These are phyloP conservation scores for Nerophis lumbriciformis DNA, from an alignment of 2,113 vertebrate genomes.

Conservation along the genomic window DNA sequence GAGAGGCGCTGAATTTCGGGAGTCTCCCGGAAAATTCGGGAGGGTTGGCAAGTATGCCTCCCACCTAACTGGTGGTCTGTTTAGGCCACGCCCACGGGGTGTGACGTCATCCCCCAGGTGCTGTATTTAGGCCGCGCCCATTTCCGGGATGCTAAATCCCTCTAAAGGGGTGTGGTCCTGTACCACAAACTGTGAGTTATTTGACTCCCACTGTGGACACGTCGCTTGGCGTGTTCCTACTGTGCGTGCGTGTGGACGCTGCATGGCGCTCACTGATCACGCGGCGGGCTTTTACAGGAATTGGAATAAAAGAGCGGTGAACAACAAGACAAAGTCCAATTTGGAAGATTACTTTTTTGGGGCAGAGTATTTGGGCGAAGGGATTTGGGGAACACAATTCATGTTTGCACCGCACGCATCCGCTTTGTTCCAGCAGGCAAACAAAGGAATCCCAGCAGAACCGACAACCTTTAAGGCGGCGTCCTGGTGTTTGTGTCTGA, in stretches of 20 bases:
- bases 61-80: too few relatives aligned
- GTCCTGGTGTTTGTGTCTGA: slow-evolving; percentile 6
- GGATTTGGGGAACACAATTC: slow-evolving; percentile 6
- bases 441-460: slow-evolving; percentile 15
- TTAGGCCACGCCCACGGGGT: too few relatives aligned
- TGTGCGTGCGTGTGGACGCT: background rate
- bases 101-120: too few relatives aligned
- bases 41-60: too few relatives aligned
- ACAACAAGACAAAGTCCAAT: slow-evolving; percentile 15
- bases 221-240: background rate
- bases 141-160: too few relatives aligned
- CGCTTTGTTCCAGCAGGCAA: slow-evolving; percentile 8
- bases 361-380: background rate
- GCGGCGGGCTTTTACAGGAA: slow-evolving; percentile 20
- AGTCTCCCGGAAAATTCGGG: too few relatives aligned
- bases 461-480: slow-evolving; percentile 11
- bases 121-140: too few relatives aligned
- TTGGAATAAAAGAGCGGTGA: background rate
- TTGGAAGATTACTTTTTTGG: slow-evolving; percentile 17
- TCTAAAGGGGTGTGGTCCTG: too few relatives aligned
- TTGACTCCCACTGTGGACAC: background rate
- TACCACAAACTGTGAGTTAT: slow-evolving; percentile 11
- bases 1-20: too few relatives aligned
- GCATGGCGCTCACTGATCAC: background rate
- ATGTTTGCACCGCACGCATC: slow-evolving; percentile 9